Percentiles rank a stretch among this genome's conserved stretches.
phyloP scores from a whole-genome alignment of 2,888 invertebrate species.

The Dysmachus trigonus region DNA sequence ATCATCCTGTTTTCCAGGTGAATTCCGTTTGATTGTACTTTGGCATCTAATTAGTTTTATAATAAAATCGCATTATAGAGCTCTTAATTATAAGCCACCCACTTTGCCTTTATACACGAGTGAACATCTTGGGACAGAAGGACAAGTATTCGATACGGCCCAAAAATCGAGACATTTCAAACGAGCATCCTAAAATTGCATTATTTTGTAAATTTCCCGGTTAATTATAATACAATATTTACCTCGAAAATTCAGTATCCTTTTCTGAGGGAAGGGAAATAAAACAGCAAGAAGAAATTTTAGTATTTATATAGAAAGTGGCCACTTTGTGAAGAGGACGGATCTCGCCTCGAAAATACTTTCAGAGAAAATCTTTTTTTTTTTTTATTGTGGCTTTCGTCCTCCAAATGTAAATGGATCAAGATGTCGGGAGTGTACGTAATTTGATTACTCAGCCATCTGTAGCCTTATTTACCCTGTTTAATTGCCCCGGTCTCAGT shows the following conservation, averaged over 20 bases:
- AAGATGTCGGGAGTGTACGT: not conserved
- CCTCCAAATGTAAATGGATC: not conserved
- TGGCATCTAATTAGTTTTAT: not conserved
- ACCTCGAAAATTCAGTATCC: not conserved
- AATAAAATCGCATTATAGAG: not conserved
- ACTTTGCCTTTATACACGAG: not conserved
- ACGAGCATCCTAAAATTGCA: not conserved
- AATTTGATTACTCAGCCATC: not conserved
- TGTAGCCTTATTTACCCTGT: not conserved
- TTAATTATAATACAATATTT: not conserved
- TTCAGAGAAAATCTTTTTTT: not conserved
- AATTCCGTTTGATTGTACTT: not conserved
- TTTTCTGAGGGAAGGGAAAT: not conserved
- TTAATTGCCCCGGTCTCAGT: not conserved
- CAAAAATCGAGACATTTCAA: not conserved
- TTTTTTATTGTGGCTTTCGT: not conserved
- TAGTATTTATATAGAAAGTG: not conserved
- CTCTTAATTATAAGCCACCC: not conserved
- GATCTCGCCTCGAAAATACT: not conserved
- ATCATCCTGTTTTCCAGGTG: not conserved
- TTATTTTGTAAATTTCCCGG: not conserved
- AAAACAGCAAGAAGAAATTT: not conserved
- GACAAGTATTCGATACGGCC: not conserved
- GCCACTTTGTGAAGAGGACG: not conserved
- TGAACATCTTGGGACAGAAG: not conserved